Evolutionary conservation across 2,888 invertebrate species (phyloP), one percentile per base, ranked within the genome.

Genomic region (Thecocarcelia acutangulata): DNA sequence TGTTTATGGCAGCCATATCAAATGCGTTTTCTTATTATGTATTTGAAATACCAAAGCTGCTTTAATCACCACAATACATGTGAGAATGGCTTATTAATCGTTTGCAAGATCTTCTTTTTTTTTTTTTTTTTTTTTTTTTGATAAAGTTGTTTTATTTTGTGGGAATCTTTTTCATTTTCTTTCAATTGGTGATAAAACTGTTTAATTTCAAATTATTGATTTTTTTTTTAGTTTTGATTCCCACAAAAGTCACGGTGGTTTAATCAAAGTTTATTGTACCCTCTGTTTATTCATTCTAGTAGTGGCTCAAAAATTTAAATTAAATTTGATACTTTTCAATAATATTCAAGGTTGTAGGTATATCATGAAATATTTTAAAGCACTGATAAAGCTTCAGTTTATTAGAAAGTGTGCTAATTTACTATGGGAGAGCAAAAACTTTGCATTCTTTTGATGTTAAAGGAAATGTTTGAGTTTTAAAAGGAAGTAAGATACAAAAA

Each of bases 291-390:
- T 58, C 15, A 19, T 11, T 28, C 24, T 68, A 9, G 13, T 37
- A 59, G 24, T 17, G 24, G 28, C 19, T 44, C 19, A 28, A 19
- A 72, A 13, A 17, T 44, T 33, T 63, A 63, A 28, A 58, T 1
- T 54, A 56, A 66, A 66, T 66, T 59, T 79, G 72, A 73, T 77
- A 70, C 28, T 46, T 52, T 66, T 64, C n/a, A 54, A 12, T 8
- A 33, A 50, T 52, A 63, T 82, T 82, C 78, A 82, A 78, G 74
- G 82, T 78, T 75, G 75, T 75, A n/a, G n/a, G n/a, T n/a, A 66
- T 28, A 64, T 63, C 42, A 46, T 44, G 15, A 17, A 37, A 54
- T 76, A 69, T 40, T 48, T 50, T 48, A 52, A 75, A 17, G 59
- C 58, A 73, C 28, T 66, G 73, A 46, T 58, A 82, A 75, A 52